Conservation (phyloP, 2,888 invertebrate genomes). For the Noctua janthe region DNA sequence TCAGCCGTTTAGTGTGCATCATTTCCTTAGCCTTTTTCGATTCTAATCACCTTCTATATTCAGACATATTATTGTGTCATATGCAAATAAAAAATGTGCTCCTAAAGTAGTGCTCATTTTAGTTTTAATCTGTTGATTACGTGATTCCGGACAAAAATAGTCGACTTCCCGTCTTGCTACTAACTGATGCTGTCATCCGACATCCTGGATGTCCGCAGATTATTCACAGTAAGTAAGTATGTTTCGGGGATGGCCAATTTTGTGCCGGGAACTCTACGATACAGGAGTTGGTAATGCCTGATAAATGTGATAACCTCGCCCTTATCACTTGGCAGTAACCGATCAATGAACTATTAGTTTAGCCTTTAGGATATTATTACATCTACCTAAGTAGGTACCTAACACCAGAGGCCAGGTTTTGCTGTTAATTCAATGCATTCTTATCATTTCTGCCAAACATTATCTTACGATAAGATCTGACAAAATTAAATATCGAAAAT, state of each 20-base stretch:
- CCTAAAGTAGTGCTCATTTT: constrained; percentile 12
- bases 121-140: constrained; percentile 25
- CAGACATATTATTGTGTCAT: neutral
- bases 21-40: neutral
- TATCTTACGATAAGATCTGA: constrained; percentile 29
- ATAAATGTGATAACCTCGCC: constrained; percentile 8
- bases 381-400: neutral
- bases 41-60: neutral
- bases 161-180: constrained; percentile 35
- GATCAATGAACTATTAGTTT: constrained; percentile 17
- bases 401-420: neutral
- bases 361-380: neutral
- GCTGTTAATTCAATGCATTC: constrained; percentile 16
- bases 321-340: constrained; percentile 20
- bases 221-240: constrained; percentile 4
- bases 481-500: constrained; percentile 27
- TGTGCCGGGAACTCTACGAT: neutral
- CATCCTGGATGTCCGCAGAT: constrained; percentile 32
- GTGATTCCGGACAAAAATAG: constrained; percentile 33
- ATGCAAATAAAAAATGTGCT: constrained; percentile 4
- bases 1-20: neutral
- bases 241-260: constrained; percentile 2
- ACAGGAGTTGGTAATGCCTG: constrained; percentile 18
- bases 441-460: constrained; percentile 23
- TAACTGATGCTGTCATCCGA: constrained; percentile 58